Percentiles rank a stretch among this genome's conserved stretches.
These are phyloP conservation scores for Chloroclysta siterata DNA, from an alignment of 2,888 invertebrate species.

Conservation along the genomic window DNA sequence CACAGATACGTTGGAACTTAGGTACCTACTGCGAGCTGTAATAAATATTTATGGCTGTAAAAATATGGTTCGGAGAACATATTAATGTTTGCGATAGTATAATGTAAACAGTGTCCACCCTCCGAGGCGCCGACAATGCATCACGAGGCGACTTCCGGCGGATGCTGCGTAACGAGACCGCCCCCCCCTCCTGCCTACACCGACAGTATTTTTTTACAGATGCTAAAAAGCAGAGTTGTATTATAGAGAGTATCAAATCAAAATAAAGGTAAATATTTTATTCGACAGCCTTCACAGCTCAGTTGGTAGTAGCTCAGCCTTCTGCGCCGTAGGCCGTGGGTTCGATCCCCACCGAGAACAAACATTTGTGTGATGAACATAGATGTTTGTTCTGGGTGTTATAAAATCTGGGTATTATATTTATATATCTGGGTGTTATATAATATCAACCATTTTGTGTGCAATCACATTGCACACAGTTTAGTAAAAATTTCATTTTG, in stretches of 20 bases:
- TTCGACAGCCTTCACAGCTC: no score
- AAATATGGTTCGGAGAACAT: conserved; percentile 50
- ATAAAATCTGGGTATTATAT: no score
- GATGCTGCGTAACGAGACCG: conserved; percentile 82
- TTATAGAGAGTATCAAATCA: background rate
- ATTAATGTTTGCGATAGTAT: conserved; percentile 71
- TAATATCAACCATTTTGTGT: no score
- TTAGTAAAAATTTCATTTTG: no score
- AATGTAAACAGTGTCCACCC: conserved; percentile 78
- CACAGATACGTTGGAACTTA: background rate
- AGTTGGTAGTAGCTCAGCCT: no score
- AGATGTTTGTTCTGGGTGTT: no score
- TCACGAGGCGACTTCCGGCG: conserved; percentile 81
- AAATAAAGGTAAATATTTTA: no score
- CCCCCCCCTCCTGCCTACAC: conserved; percentile 66
- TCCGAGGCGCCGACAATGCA: conserved; percentile 74
- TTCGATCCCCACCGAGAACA: no score
- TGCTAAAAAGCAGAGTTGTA: conserved; percentile 26
- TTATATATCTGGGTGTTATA: no score
- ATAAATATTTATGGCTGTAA: conserved; percentile 29
- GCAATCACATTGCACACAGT: no score
- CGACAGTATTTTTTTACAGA: conserved; percentile 50
- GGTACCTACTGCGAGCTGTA: background rate
- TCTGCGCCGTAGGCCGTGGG: no score
- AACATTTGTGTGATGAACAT: no score